A percentile compares a stretch with the other conserved stretches of the same genome.
phyloP scores from a whole-genome alignment of 2,797 vertebrate species.

The Columba guinea region DNA sequence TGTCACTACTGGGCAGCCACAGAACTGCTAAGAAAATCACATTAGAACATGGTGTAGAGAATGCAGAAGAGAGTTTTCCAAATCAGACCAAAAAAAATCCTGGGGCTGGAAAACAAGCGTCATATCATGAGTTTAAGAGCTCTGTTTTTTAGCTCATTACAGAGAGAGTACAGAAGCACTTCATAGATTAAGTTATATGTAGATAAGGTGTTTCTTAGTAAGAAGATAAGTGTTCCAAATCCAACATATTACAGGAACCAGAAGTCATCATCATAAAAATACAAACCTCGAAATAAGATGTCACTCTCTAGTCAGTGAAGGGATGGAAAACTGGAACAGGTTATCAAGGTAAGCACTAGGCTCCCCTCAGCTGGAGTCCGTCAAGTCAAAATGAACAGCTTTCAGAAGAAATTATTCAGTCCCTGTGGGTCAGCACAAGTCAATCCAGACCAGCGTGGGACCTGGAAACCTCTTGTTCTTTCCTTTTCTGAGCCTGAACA shows the following conservation, averaged over 20 bases:
- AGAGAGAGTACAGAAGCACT: not conserved
- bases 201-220: not conserved
- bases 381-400: not conserved
- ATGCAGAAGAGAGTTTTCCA: not conserved
- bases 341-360: not conserved
- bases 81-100: not conserved
- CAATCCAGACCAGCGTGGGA: not conserved
- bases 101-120: not conserved
- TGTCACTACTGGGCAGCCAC: not conserved
- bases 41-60: not conserved
- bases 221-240: not conserved
- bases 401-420: not conserved
- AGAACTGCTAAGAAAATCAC: not conserved
- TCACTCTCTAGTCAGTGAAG: not conserved
- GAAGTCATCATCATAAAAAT: not conserved
- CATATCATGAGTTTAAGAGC: not conserved
- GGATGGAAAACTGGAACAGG: not conserved
- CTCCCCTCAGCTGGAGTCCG: not conserved
- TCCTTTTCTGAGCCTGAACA: not conserved
- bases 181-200: not conserved
- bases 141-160: not conserved
- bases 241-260: not conserved
- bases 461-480: not conserved
- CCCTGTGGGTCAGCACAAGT: fast-evolving
- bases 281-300: not conserved